phyloP scores from a whole-genome alignment of 2,113 vertebrate genomes.

The Syrrhaptes paradoxus region DNA sequence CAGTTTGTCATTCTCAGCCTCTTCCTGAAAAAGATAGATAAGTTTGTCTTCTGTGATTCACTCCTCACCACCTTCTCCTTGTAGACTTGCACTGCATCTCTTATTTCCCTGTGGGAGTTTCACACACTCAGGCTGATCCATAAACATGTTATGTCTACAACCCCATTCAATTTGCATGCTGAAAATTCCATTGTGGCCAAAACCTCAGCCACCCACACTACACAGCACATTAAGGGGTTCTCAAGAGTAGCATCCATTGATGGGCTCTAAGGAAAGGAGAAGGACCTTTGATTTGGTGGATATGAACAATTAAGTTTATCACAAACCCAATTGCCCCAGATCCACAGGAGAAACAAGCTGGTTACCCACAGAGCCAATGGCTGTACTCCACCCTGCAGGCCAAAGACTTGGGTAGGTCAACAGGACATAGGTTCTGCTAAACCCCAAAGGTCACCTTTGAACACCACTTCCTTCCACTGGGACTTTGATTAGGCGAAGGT shows the following conservation, averaged over 20 bases:
- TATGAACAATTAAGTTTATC: background rate
- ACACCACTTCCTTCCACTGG: background rate
- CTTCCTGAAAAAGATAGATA: background rate
- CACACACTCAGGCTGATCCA: background rate
- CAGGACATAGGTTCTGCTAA: background rate
- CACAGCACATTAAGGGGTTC: background rate
- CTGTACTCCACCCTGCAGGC: background rate
- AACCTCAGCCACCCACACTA: background rate
- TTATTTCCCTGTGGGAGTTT: background rate
- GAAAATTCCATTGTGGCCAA: background rate
- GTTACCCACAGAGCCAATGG: background rate
- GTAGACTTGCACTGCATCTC: background rate
- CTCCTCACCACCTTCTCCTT: background rate
- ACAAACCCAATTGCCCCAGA: accelerated
- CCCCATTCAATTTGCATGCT: background rate
- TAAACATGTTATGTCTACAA: background rate
- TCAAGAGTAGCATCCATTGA: background rate
- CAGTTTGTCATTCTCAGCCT: background rate
- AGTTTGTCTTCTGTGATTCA: background rate
- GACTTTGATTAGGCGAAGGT: background rate
- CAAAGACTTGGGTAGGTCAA: background rate
- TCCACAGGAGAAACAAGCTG: background rate
- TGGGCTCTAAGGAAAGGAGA: background rate
- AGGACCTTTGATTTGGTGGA: background rate
- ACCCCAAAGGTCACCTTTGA: background rate